Base-by-base conservation (phyloP, 1,140 invertebrate genomes). In the Zaprionus africanus region DNA sequence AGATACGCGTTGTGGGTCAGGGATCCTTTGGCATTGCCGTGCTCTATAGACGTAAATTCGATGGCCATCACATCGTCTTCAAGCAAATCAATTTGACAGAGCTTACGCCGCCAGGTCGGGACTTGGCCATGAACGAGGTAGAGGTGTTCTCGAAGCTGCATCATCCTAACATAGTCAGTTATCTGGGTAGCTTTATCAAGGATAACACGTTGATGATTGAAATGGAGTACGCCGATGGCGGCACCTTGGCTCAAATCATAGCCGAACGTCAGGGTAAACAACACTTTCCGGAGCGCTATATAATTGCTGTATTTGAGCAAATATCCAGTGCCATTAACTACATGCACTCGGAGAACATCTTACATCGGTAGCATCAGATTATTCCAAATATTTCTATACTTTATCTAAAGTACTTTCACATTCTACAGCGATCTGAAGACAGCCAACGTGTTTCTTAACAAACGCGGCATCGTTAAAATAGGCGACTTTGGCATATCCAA, bases 401-500 rank as follows among this genome's bases (percentile, higher is more conserved):
- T 13, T 34, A 34, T 46, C 7, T 31, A 4, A 28, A 38, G 12
- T 31, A 5, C 15, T 26, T 1, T 2, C 11, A 0, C 41, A 6
- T n/a, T 41, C 4, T 34, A 2, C 75, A 96, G 96, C 81, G 96
- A 97, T 92, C 92, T 97, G 53, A 97, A 97, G 92, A 96, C 96
- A 2, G 96, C 96, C 2, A 97, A 97, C 93, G 95, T 97, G 11
- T 97, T 97, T 82, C 92, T 97, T 11, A 96, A 95, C 24, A 95
- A 95, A 80, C 94, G 95, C 60, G 94, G 95, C 0, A 91, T 94
- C 62, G 94, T 96, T 0, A 96, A 96, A 93, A 94, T 96, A 31
- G 96, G 96, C 3, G 96, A 97, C 92, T 97, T 97, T 94, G 96
- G 96, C n/a, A 97, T 97, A 63, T 96, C 95, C 2, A 97, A 97